phyloP scores from a whole-genome alignment of 2,113 vertebrate genomes.

The Hemicordylus capensis region DNA sequence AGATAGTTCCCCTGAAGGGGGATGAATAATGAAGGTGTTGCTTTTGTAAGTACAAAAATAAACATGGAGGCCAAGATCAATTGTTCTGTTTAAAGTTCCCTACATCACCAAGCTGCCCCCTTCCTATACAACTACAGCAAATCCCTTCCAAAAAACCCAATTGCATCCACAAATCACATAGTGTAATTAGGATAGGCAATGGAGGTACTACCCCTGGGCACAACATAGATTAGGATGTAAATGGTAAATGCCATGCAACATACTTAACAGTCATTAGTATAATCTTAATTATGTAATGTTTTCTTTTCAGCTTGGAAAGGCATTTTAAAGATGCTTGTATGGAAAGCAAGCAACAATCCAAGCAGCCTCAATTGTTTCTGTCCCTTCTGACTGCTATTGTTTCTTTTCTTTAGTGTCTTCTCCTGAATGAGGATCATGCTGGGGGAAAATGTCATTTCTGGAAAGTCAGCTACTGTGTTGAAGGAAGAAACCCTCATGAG shows the following conservation, averaged over 20 bases:
- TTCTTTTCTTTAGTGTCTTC: no score
- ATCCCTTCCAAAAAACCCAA: no score
- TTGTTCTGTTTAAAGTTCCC: constrained; percentile 24
- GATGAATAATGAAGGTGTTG: constrained; percentile 83
- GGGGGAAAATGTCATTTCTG: no score
- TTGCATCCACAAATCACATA: neutral
- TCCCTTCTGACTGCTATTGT: no score
- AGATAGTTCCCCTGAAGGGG: constrained; percentile 75
- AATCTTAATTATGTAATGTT: neutral
- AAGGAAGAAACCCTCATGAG: no score
- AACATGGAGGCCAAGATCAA: constrained; percentile 54
- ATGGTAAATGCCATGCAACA: neutral
- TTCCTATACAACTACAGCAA: neutral
- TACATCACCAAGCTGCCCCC: neutral
- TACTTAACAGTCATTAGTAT: neutral
- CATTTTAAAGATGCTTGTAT: no score
- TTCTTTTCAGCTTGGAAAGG: neutral
- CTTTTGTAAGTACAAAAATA: constrained; percentile 61
- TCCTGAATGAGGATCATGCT: no score
- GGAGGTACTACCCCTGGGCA: neutral
- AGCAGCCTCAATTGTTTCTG: no score
- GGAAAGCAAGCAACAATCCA: no score
- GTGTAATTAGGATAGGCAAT: neutral
- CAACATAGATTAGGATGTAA: neutral
- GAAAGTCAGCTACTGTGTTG: no score